Conservation (phyloP, 1,140 invertebrate species). For the Drosophila saltans region DNA sequence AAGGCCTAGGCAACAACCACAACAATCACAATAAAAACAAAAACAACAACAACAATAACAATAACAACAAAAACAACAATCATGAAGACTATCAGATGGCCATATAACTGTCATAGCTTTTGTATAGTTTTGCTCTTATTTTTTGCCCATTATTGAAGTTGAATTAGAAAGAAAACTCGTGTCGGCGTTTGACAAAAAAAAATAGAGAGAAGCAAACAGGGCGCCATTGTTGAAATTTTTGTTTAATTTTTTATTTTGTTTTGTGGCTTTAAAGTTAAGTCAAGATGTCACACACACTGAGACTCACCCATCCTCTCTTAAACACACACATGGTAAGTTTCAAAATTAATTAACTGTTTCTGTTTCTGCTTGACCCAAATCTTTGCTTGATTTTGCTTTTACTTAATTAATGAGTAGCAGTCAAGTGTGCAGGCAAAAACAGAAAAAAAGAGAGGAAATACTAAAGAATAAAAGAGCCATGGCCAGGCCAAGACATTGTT, state of each 20-base stretch:
- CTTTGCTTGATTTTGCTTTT: slow-evolving; percentile 70
- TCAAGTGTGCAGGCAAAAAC: slow-evolving; percentile 53
- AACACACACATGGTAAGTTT: slow-evolving; percentile 43
- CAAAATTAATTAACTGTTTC: slow-evolving; percentile 74
- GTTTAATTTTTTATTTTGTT: slow-evolving; percentile 24
- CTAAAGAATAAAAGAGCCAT: slow-evolving; percentile 4
- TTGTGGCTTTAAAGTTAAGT: slow-evolving; percentile 50
- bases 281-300: slow-evolving; percentile 36
- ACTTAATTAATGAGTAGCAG: slow-evolving; percentile 76
- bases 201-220: slow-evolving; percentile 5
- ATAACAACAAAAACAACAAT: slow-evolving; percentile 55
- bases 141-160: slow-evolving; percentile 47
- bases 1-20: slow-evolving; percentile 46
- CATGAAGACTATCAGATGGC: slow-evolving; percentile 62
- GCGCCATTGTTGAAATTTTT: slow-evolving; percentile 36
- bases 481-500: not conserved
- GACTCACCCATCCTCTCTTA: slow-evolving; percentile 34
- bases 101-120: slow-evolving; percentile 23
- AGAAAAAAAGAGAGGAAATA: not conserved
- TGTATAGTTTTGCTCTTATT: slow-evolving; percentile 27
- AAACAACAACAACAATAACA: slow-evolving; percentile 52
- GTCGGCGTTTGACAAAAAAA: not conserved
- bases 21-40: slow-evolving; percentile 47
- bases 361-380: slow-evolving; percentile 62
- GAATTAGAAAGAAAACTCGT: slow-evolving; percentile 17